Evolutionary conservation across 1,140 invertebrate genomes (phyloP).

Genomic region (Ceratitis capitata): DNA sequence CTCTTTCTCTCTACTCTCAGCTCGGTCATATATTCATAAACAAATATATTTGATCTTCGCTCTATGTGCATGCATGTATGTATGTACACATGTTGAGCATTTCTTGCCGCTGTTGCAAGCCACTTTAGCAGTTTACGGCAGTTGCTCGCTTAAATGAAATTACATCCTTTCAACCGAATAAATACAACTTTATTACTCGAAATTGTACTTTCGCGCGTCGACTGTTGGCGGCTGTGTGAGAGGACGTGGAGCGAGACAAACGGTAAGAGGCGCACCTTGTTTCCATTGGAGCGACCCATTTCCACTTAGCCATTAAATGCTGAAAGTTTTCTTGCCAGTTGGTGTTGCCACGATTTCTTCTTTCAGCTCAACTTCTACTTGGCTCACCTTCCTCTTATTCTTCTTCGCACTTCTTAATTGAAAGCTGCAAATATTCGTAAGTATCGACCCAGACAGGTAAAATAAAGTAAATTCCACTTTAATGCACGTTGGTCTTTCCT

Average conservation of each 20-base stretch:
- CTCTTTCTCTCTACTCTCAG: not conserved
- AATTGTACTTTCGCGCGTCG: not conserved
- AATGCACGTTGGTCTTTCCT: not conserved
- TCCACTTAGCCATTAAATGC: not conserved
- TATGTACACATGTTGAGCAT: not conserved
- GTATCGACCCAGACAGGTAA: conserved; percentile 1
- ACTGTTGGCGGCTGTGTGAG: no score
- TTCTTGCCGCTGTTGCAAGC: not conserved
- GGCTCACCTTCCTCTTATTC: no score
- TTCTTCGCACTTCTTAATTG: conserved; percentile 7
- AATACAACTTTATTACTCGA: conserved; percentile 27
- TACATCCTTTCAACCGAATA: conserved; percentile 24
- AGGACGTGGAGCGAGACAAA: not conserved
- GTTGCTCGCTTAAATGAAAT: conserved; percentile 23
- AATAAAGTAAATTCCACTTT: conserved; percentile 21
- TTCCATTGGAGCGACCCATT: not conserved
- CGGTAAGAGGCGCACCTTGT: no score
- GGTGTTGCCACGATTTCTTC: not conserved
- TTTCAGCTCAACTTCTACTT: not conserved
- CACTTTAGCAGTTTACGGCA: not conserved
- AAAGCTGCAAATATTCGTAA: conserved; percentile 36
- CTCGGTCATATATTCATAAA: not conserved
- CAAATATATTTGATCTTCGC: not conserved
- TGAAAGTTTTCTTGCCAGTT: conserved; percentile 28
- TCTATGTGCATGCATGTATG: not conserved